A percentile compares a stretch with the other conserved stretches of the same genome.
Conservation (phyloP, 1,140 invertebrate genomes). For the Dendroctonus ponderosae region DNA sequence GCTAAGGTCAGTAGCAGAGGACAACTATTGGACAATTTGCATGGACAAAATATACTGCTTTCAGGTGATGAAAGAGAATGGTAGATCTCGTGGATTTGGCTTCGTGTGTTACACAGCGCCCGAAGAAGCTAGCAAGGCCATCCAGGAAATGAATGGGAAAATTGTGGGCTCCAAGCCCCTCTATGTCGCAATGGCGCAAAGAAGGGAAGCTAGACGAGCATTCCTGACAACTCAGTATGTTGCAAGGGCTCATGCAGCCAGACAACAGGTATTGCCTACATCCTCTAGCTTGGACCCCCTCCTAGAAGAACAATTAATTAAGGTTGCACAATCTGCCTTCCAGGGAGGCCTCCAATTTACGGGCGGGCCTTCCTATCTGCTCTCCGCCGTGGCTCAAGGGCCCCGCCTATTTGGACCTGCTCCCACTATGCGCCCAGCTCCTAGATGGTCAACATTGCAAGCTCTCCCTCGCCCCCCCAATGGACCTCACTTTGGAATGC, state of each 20-base stretch:
- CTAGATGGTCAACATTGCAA: constrained; percentile 43
- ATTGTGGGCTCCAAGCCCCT: constrained; percentile 95
- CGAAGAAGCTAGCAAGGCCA: constrained; percentile 98
- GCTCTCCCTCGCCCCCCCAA: constrained; percentile 43
- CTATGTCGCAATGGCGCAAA: constrained; percentile 96
- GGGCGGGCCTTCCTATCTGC: constrained; percentile 22
- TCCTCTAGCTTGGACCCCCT: background rate
- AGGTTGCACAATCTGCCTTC: background rate
- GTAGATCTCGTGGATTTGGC: constrained; percentile 95
- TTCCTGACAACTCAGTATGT: constrained; percentile 97
- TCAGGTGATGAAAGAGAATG: constrained; percentile 83
- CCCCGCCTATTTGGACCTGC: constrained; percentile 45
- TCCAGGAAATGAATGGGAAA: constrained; percentile 98
- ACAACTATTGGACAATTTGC: background rate
- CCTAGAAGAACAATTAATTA: background rate
- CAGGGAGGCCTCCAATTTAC: constrained; percentile 26
- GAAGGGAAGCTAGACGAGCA: constrained; percentile 97
- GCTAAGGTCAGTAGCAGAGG: constrained; percentile 69
- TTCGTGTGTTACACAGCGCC: constrained; percentile 98
- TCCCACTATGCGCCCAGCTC: constrained; percentile 43
- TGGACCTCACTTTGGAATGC: constrained; percentile 45
- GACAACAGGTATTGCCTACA: constrained; percentile 25
- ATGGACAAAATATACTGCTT: background rate
- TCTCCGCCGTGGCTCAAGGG: constrained; percentile 46
- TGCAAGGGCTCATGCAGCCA: constrained; percentile 62